Evolutionary conservation across 2,888 invertebrate genomes (phyloP), one percentile per base, ranked within the genome.

Genomic region (Phytoseiulus persimilis): DNA sequence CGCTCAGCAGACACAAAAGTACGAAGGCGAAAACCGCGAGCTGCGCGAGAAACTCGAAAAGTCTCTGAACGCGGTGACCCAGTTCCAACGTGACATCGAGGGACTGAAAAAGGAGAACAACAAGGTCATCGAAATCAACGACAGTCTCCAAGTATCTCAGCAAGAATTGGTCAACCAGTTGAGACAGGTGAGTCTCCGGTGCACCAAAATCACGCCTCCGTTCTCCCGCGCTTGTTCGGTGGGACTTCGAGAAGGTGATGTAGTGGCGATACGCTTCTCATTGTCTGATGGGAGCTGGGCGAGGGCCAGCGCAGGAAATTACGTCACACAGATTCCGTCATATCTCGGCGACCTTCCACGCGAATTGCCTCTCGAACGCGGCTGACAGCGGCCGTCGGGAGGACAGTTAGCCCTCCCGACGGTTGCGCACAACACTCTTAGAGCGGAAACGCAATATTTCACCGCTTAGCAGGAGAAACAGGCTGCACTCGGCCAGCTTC

Each of bases 11-110:
- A 90, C 91, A 28, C 90, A 90, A 31, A 90, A 90, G 45, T 90
- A 90, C 87, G 91, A 91, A 90, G 90, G 84, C 9, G 91, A 91
- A 84, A 91, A 91, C 89, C 90, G 91, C 90, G 91, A 91, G 83
- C 89, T 91, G 31, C 89, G 90, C 83, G 90, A 89, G 23, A 91
- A 91, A 89, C 84, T 91, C 31, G 91, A 91, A 83, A 90, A 91
- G 83, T 91, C 91, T 18, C 33, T 91, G 31, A 91, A 91, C 89
- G 91, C 91, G 18, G 90, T 91, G 23, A 90, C 90, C 33, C 90
- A 90, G 31, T 91, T 91, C 46, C 91, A 91, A 45, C 91, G 91
- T 33, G 91, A 91, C 32, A 65, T 91, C 6, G 91, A 91, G 84
- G 91, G 90, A 65, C 90, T 90, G 2, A 91, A 91, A 83, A 90